A percentile compares a stretch with the other conserved stretches of the same genome.
phyloP scores from a whole-genome alignment of 1,140 invertebrate species.

The Anastatus disparis region DNA sequence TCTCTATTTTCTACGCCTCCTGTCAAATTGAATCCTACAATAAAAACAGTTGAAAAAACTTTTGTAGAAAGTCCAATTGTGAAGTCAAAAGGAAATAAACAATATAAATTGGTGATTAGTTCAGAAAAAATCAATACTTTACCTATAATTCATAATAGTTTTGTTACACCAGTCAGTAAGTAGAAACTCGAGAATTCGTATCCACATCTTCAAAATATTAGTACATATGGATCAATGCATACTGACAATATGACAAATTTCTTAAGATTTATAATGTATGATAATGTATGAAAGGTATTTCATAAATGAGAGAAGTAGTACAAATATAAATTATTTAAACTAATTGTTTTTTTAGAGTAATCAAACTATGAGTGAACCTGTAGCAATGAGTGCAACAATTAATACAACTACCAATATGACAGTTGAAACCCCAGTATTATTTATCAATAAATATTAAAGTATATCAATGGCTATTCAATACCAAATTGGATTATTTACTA shows the following conservation, averaged over 20 bases:
- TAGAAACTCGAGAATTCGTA: no score
- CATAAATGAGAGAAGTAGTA: no score
- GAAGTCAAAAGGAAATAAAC: neutral
- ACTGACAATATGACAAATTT: slow-evolving; percentile 14
- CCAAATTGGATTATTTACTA: slow-evolving; percentile 7
- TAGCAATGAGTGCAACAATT: no score
- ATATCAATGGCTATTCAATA: no score
- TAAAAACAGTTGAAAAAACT: neutral
- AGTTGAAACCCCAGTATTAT: slow-evolving; percentile 1
- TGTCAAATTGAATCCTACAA: neutral
- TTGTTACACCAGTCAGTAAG: slow-evolving; percentile 1
- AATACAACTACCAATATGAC: no score
- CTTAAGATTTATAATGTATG: neutral
- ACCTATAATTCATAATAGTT: neutral
- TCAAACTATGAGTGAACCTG: neutral
- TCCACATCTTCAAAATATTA: no score
- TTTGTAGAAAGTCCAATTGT: neutral
- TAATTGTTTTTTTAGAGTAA: slow-evolving; percentile 14
- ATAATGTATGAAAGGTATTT: no score
- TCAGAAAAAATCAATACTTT: neutral
- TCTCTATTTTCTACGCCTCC: neutral
- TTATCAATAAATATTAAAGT: neutral
- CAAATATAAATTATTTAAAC: neutral
- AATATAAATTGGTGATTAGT: neutral
- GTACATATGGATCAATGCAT: slow-evolving; percentile 14